Conservation (phyloP, 2,888 invertebrate species). For the Drosophila picticornis region DNA sequence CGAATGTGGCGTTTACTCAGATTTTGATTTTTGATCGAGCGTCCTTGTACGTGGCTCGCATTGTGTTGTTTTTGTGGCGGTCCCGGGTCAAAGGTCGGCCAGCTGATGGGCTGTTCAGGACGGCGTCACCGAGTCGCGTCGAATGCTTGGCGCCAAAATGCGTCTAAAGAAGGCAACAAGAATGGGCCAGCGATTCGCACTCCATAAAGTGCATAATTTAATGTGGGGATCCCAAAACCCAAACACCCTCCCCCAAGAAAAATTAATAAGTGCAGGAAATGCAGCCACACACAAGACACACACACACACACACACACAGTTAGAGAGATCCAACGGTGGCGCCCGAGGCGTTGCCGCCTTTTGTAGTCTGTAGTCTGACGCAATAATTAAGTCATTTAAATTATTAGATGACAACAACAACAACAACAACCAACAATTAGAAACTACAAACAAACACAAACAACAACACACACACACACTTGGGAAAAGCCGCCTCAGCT, state of each 20-base stretch:
- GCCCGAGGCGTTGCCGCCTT: slow-evolving; percentile 46
- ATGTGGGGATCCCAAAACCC: slow-evolving; percentile 23
- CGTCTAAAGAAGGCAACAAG: slow-evolving; percentile 6
- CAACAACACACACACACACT: slow-evolving; percentile 29
- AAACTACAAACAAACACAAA: slow-evolving; percentile 45
- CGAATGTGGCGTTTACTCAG: slow-evolving; percentile 65
- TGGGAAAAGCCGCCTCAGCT: slow-evolving; percentile 32
- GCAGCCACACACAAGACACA: slow-evolving; percentile 23
- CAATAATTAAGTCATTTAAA: slow-evolving; percentile 82
- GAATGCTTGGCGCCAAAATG: slow-evolving; percentile 69
- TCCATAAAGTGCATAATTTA: slow-evolving; percentile 76
- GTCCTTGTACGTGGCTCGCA: slow-evolving; percentile 61
- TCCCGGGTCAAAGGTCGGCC: slow-evolving; percentile 68
- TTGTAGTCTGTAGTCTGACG: slow-evolving; percentile 77
- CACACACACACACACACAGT: background rate
- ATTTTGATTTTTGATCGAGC: slow-evolving; percentile 56
- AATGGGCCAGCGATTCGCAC: slow-evolving; percentile 69
- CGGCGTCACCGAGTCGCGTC: slow-evolving; percentile 69
- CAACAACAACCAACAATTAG: slow-evolving; percentile 19
- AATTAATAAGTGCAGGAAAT: slow-evolving; percentile 65
- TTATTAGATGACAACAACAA: slow-evolving; percentile 77
- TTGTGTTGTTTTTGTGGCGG: slow-evolving; percentile 52
- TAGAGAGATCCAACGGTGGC: slow-evolving; percentile 44
- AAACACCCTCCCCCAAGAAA: slow-evolving; percentile 2
- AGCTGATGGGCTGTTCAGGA: slow-evolving; percentile 47